Conservation (phyloP, 2,113 vertebrate genomes). For the Sylvietta virens region DNA sequence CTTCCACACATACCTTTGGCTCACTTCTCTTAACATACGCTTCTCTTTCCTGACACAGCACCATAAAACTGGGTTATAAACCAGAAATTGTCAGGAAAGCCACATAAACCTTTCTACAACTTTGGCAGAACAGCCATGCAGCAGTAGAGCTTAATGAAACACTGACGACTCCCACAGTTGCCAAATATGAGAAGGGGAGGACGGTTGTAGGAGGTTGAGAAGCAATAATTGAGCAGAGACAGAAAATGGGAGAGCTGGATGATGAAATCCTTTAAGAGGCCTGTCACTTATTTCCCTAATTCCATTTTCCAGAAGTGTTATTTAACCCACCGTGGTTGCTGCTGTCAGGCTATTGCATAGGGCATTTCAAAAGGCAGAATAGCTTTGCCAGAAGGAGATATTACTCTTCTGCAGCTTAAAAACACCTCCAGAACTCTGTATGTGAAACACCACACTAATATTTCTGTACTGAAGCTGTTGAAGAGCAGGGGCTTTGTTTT, state of each 20-base stretch:
- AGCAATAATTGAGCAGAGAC: neutral
- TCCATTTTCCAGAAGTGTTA: neutral
- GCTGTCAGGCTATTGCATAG: neutral
- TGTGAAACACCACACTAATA: neutral
- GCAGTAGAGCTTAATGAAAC: slow-evolving; percentile 20
- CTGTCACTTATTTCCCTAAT: slow-evolving; percentile 8
- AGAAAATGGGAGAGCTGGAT: neutral
- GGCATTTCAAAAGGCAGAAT: neutral
- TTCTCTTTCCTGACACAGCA: slow-evolving; percentile 26
- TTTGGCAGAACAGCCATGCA: neutral
- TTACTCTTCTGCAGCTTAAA: neutral
- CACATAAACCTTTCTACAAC: slow-evolving; percentile 21
- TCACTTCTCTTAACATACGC: neutral
- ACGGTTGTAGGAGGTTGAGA: neutral
- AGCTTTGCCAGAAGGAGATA: neutral
- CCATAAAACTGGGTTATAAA: slow-evolving; percentile 13
- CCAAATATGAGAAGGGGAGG: slow-evolving; percentile 24
- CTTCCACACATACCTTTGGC: neutral
- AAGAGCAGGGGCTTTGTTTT: neutral
- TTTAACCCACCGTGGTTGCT: neutral
- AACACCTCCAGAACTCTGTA: neutral
- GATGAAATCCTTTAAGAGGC: slow-evolving; percentile 7
- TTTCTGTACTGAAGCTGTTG: neutral
- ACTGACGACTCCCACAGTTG: neutral
- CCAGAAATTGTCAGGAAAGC: slow-evolving; percentile 3